Conservation (phyloP, 1,140 invertebrate species). For the Atopsyche davidsoni region DNA sequence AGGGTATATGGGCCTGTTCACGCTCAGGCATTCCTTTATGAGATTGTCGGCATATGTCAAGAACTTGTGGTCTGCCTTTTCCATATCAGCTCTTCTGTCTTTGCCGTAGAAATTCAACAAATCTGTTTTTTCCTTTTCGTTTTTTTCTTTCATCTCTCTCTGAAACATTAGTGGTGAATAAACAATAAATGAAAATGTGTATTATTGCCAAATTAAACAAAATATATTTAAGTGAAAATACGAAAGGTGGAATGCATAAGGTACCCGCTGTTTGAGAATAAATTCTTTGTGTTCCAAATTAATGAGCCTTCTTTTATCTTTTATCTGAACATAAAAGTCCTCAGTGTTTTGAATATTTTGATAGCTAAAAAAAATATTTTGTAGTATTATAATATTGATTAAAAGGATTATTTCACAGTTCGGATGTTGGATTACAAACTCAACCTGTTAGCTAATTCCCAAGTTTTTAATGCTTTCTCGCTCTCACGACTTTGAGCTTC, state of each 20-base stretch:
- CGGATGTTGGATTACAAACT: not conserved
- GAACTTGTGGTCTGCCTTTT: conserved; percentile 37
- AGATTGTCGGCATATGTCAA: conserved; percentile 35
- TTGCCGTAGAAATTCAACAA: conserved; percentile 38
- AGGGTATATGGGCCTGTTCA: conserved; percentile 32
- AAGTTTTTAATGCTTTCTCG: conserved; percentile 34
- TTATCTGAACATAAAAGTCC: conserved; percentile 34
- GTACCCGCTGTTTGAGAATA: conserved; percentile 38
- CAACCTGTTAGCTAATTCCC: conserved; percentile 45
- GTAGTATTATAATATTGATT: no score
- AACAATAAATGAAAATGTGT: not conserved
- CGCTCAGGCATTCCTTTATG: conserved; percentile 33
- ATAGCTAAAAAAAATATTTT: conserved; percentile 36
- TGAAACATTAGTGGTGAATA: conserved; percentile 7
- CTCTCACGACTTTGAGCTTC: conserved; percentile 34
- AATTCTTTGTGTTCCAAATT: conserved; percentile 37
- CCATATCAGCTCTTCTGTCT: conserved; percentile 34
- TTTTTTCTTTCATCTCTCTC: conserved; percentile 36
- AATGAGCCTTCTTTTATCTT: conserved; percentile 34
- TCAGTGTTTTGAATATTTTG: conserved; percentile 42
- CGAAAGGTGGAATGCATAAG: conserved; percentile 1
- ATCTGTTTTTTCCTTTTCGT: conserved; percentile 34
- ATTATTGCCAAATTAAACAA: conserved; percentile 1
- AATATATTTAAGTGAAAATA: not conserved
- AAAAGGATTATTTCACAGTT: no score